Evolutionary conservation across 2,113 vertebrate species (phyloP).

Genomic region (Notothenia coriiceps): DNA sequence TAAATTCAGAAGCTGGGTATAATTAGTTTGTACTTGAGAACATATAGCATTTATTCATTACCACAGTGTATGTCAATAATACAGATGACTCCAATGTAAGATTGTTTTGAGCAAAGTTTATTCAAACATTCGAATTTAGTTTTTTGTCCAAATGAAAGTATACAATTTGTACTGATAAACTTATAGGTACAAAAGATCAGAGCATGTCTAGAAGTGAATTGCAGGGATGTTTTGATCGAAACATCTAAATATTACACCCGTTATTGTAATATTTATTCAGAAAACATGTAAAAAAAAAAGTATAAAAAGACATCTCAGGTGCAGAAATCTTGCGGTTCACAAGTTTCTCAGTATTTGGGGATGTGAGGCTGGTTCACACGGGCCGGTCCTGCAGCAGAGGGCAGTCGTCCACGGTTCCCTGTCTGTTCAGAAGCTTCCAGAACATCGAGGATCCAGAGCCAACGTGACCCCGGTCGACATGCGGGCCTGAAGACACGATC

Average conservation of each 20-base stretch:
- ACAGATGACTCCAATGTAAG: neutral
- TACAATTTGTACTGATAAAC: slow-evolving; percentile 13
- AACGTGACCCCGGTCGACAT: slow-evolving; percentile 32
- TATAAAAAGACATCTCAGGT: slow-evolving; percentile 63
- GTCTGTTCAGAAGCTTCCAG: slow-evolving; percentile 79
- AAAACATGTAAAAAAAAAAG: slow-evolving; percentile 53
- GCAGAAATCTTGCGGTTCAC: neutral
- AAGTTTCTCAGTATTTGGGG: slow-evolving; percentile 28
- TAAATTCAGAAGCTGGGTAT: no score
- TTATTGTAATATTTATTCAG: slow-evolving; percentile 22
- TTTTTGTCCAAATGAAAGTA: slow-evolving; percentile 31
- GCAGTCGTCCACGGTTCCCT: slow-evolving; percentile 78
- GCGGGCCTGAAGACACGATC: slow-evolving; percentile 4
- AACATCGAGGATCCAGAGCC: slow-evolving; percentile 77
- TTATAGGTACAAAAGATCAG: slow-evolving; percentile 41
- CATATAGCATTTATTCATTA: no score
- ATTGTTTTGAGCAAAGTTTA: slow-evolving; percentile 52
- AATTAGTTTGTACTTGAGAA: no score
- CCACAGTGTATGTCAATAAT: no score
- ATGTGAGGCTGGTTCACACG: slow-evolving; percentile 72
- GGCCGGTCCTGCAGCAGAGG: slow-evolving; percentile 86
- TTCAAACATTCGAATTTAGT: slow-evolving; percentile 46
- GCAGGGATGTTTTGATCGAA: slow-evolving; percentile 17
- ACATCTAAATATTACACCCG: slow-evolving; percentile 28
- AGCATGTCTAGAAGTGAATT: neutral